Evolutionary conservation across 2,113 vertebrate genomes (phyloP).

Genomic region (Oreocharis arfaki): DNA sequence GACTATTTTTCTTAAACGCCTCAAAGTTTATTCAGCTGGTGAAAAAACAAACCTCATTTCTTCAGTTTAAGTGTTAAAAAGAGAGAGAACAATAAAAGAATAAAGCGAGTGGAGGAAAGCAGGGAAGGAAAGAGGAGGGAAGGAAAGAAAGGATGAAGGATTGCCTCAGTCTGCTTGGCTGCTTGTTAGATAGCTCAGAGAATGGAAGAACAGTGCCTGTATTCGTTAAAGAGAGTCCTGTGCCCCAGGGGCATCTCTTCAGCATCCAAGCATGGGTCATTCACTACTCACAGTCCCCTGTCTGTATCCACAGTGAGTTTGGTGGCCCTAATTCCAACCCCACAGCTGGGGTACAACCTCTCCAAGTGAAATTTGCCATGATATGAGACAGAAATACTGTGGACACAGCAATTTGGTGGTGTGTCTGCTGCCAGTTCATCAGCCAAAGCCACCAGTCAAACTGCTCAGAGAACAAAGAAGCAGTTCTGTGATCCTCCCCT

Average conservation of each 20-base stretch:
- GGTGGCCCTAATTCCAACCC: neutral
- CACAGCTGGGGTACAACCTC: neutral
- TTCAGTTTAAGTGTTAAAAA: constrained; percentile 18
- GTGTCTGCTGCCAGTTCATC: neutral
- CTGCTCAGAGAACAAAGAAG: neutral
- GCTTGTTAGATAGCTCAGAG: neutral
- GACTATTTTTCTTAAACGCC: constrained; percentile 47
- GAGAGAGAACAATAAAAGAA: neutral
- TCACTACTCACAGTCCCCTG: neutral
- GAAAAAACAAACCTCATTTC: constrained; percentile 42
- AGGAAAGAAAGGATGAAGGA: neutral
- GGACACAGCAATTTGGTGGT: neutral
- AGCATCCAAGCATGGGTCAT: neutral
- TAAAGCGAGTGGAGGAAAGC: rapidly evolving
- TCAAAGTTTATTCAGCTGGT: constrained; percentile 48
- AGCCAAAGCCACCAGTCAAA: neutral
- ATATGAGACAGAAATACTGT: neutral
- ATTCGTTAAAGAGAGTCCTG: neutral
- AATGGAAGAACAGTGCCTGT: neutral
- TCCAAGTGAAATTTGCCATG: neutral
- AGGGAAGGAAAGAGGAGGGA: neutral
- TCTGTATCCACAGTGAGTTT: neutral
- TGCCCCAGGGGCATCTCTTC: rapidly evolving
- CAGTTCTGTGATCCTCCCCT: neutral
- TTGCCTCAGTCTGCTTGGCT: neutral